These are phyloP conservation scores for Drosophila sp. DNA, from an alignment of 1,140 invertebrate species.

Conservation along the genomic window DNA sequence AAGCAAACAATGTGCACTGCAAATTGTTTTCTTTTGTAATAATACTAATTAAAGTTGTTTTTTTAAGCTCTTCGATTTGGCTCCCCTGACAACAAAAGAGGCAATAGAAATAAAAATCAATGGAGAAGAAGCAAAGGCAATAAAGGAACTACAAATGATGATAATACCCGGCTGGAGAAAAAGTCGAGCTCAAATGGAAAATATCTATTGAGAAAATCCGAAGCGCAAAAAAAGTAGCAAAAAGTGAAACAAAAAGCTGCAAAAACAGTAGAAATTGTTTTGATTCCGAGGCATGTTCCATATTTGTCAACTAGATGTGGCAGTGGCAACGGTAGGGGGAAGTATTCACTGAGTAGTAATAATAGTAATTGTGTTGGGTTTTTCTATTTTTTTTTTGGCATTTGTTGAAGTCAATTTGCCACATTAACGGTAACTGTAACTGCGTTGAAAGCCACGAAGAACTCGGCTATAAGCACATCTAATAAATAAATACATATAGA, in stretches of 20 bases:
- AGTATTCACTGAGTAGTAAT: constrained; percentile 20
- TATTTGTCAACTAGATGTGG: constrained; percentile 52
- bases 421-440: constrained; percentile 68
- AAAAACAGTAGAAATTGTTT: constrained; percentile 40
- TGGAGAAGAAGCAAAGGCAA: constrained; percentile 41
- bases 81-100: constrained; percentile 19
- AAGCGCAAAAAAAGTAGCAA: constrained; percentile 21
- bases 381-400: constrained; percentile 38
- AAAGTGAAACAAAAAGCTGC: constrained; percentile 51
- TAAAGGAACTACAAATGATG: constrained; percentile 55
- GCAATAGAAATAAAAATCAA: constrained; percentile 53
- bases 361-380: constrained; percentile 61
- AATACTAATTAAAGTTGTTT: constrained; percentile 75
- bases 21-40: constrained; percentile 79
- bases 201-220: constrained; percentile 68
- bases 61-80: constrained; percentile 42
- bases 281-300: constrained; percentile 39
- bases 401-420: constrained; percentile 63
- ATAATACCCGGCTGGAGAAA: constrained; percentile 34
- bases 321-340: not conserved
- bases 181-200: constrained; percentile 54
- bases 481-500: constrained; percentile 25
- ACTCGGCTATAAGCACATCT: constrained; percentile 7
- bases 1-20: constrained; percentile 55
- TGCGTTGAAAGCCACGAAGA: constrained; percentile 20